Conservation (phyloP, 2,113 vertebrate genomes). For the Ursus arctos region DNA sequence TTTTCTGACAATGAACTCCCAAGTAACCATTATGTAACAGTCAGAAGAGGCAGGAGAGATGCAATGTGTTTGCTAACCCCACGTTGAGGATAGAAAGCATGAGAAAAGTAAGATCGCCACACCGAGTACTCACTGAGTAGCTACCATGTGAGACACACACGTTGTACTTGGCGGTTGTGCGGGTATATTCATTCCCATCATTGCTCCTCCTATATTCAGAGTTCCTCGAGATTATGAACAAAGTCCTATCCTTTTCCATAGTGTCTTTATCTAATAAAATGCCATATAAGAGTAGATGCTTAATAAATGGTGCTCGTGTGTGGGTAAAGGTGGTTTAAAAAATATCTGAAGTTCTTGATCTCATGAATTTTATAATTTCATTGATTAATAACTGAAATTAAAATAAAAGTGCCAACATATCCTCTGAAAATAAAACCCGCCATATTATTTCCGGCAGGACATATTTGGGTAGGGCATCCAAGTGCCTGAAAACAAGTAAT, state of each 20-base stretch:
- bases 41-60: not conserved
- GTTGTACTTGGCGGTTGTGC: not conserved
- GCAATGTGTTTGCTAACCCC: not conserved
- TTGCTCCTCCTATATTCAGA: not conserved
- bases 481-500: slow-evolving; percentile 83
- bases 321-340: not conserved
- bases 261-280: not conserved
- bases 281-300: not conserved
- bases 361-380: not conserved
- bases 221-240: not conserved
- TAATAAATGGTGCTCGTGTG: not conserved
- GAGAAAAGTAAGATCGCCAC: not conserved
- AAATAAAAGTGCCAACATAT: not conserved
- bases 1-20: slow-evolving; percentile 48
- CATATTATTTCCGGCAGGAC: slow-evolving; percentile 64
- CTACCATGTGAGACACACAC: not conserved
- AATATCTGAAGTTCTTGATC: not conserved
- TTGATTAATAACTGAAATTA: slow-evolving; percentile 48
- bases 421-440: slow-evolving; percentile 73
- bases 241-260: not conserved
- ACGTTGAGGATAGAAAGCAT: slow-evolving; percentile 9
- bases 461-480: slow-evolving; percentile 64
- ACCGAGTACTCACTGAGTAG: not conserved
- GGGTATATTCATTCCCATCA: not conserved
- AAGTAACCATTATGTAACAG: slow-evolving; percentile 24